Conservation (phyloP, 2,113 vertebrate species). For the Myxocyprinus asiaticus region DNA sequence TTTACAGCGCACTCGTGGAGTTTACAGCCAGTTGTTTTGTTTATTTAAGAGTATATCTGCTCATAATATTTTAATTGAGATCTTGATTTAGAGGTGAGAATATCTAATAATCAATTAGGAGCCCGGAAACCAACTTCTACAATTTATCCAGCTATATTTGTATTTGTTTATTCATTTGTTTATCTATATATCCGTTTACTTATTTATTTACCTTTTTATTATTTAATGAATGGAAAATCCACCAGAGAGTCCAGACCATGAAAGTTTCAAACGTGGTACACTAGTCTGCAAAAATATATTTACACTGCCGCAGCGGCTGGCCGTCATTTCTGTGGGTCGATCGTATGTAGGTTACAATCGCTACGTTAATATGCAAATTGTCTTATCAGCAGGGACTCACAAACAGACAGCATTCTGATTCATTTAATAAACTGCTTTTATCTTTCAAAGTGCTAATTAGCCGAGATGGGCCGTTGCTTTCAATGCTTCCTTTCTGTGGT, state of each 20-base stretch:
- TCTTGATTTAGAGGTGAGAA: conserved; percentile 50
- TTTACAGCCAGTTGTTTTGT: conserved; percentile 41
- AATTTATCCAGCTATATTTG: conserved; percentile 40
- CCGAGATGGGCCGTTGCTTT: conserved; percentile 88
- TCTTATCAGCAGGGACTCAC: conserved; percentile 99
- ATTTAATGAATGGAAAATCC: conserved; percentile 74
- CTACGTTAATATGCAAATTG: conserved; percentile 99
- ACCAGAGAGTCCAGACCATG: conserved; percentile 63
- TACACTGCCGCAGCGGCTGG: conserved; percentile 78
- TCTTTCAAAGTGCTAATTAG: conserved; percentile 99
- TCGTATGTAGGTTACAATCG: conserved; percentile 96
- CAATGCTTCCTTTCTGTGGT: conserved; percentile 64
- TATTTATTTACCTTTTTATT: conserved; percentile 73
- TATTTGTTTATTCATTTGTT: conserved; percentile 51
- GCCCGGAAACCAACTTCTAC: conserved; percentile 49
- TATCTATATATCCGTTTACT: conserved; percentile 44
- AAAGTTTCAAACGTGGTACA: conserved; percentile 73
- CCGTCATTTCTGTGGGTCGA: conserved; percentile 87
- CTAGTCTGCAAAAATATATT: conserved; percentile 82
- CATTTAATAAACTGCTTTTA: conserved; percentile 99
- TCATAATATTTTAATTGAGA: conserved; percentile 60
- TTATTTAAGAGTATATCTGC: conserved; percentile 55
- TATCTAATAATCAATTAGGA: conserved; percentile 58
- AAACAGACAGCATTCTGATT: conserved; percentile 98
- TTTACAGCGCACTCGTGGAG: conserved; percentile 55